A percentile compares a stretch with the other conserved stretches of the same genome.
These are phyloP conservation scores for Coelopa pilipes DNA, from an alignment of 2,888 invertebrate species.

Conservation along the genomic window DNA sequence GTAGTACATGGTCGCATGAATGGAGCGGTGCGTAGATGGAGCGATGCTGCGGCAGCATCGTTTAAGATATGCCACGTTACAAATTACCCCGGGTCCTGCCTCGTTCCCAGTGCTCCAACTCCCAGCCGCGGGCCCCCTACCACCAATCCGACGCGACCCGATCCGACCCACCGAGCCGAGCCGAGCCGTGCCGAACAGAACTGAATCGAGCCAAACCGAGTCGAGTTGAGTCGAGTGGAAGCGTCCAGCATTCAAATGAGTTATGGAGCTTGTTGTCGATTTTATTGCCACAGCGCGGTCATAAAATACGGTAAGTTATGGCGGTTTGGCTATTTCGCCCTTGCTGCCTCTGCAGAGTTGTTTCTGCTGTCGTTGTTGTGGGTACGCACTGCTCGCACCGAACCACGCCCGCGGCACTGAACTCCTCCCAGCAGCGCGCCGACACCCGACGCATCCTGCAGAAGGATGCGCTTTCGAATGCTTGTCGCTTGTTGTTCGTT, in stretches of 20 bases:
- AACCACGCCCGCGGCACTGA: too few species aligned
- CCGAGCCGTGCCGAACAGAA: background rate
- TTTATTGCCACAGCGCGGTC: slow-evolving; percentile 66
- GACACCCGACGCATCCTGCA: slow-evolving; percentile 7
- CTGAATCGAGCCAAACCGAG: background rate
- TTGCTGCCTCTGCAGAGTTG: background rate
- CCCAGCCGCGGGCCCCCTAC: background rate
- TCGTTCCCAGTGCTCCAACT: background rate
- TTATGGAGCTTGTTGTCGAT: slow-evolving; percentile 65
- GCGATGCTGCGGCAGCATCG: slow-evolving; percentile 2
- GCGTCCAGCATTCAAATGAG: slow-evolving; percentile 56
- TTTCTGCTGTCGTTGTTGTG: slow-evolving; percentile 1
- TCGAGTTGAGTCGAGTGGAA: background rate
- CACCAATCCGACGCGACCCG: background rate
- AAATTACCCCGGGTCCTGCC: background rate
- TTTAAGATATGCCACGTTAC: slow-evolving; percentile 13
- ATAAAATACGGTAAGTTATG: slow-evolving; percentile 66
- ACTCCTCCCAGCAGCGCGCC: too few species aligned
- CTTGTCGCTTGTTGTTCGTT: background rate
- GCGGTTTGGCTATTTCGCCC: slow-evolving; percentile 61
- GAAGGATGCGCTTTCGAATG: background rate
- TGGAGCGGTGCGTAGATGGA: background rate
- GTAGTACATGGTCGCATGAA: slow-evolving; percentile 8
- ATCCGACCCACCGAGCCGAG: background rate
- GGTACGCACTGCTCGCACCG: slow-evolving; percentile 55